These are phyloP conservation scores for Phalera bucephala DNA, from an alignment of 2,888 invertebrate species.

Conservation along the genomic window DNA sequence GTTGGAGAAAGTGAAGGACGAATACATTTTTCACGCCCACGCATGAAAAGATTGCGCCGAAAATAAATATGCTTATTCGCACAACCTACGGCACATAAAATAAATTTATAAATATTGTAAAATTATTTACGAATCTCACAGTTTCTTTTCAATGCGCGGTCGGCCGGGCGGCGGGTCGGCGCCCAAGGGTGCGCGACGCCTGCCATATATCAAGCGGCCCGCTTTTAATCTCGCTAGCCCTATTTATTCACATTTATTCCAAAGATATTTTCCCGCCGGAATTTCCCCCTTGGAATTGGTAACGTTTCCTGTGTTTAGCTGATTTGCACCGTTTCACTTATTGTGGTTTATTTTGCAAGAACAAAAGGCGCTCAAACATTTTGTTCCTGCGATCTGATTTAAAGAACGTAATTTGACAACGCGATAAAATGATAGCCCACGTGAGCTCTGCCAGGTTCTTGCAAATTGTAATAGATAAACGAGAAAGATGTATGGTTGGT, in stretches of 20 bases:
- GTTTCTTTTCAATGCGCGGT: conserved; percentile 48
- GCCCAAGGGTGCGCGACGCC: conserved; percentile 46
- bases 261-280: conserved; percentile 76
- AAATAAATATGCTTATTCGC: conserved; percentile 6
- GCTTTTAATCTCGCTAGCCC: conserved; percentile 76
- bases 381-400: conserved; percentile 19
- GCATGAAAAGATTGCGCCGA: neutral
- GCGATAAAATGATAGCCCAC: neutral
- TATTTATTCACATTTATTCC: conserved; percentile 78
- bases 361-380: conserved; percentile 61
- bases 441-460: neutral
- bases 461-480: neutral
- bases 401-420: neutral
- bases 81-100: conserved; percentile 3
- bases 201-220: conserved; percentile 67
- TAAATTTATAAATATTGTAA: conserved; percentile 18
- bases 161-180: conserved; percentile 30
- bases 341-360: conserved; percentile 60
- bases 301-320: conserved; percentile 70
- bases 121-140: conserved; percentile 44
- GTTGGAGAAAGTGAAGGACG: neutral
- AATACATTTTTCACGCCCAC: conserved; percentile 6
- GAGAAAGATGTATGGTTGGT: neutral
- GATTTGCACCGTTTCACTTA: conserved; percentile 67
- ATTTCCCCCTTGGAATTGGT: conserved; percentile 73